Evolutionary conservation across 2,797 vertebrate species (phyloP).

Genomic region (Myotis findleyi): DNA sequence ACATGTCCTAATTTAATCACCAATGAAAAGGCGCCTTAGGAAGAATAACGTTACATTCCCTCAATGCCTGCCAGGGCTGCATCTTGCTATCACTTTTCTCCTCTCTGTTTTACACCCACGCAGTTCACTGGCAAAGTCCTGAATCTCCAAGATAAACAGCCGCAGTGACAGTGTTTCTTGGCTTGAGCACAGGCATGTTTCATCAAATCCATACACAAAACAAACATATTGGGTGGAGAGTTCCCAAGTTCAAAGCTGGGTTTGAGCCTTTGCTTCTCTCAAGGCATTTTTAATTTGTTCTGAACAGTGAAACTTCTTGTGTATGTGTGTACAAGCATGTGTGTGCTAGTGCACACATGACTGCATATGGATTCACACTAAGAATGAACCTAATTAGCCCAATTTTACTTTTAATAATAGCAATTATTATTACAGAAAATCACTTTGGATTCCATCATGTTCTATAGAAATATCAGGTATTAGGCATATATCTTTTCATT

Average conservation of each 20-base stretch:
- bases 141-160: constrained; percentile 41
- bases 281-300: constrained; percentile 12
- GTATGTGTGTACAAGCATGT: not conserved
- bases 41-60: not conserved
- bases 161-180: not conserved
- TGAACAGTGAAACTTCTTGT: not conserved
- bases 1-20: not conserved
- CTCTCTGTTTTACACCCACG: constrained; percentile 23
- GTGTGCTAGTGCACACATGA: not conserved
- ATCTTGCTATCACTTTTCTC: not conserved
- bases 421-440: not conserved
- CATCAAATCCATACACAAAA: not conserved
- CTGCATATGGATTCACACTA: not conserved
- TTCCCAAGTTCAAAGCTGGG: constrained; percentile 43
- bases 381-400: not conserved
- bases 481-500: not conserved
- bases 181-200: not conserved
- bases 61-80: not conserved
- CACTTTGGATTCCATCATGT: not conserved
- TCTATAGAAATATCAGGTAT: not conserved
- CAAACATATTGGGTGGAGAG: not conserved
- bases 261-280: not conserved
- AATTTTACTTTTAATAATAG: constrained; percentile 19
- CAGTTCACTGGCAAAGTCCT: constrained; percentile 20
- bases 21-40: constrained; percentile 8